Evolutionary conservation across 2,888 invertebrate species (phyloP), one percentile per base, ranked within the genome.

Genomic region (Caenorhabditis sulstoni): DNA sequence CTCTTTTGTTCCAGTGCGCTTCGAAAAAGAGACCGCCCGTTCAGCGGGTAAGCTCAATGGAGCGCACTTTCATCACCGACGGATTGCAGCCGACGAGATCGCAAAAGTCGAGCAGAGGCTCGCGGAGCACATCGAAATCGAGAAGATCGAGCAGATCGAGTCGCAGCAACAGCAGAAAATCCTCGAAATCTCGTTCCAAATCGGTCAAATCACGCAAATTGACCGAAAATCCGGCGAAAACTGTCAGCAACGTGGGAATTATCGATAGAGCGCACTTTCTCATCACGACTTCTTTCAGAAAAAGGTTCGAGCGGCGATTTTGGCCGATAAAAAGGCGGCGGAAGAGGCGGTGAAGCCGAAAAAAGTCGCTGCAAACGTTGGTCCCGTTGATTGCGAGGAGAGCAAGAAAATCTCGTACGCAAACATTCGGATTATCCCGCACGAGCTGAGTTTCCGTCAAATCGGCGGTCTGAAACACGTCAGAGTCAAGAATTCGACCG

Each of bases 381-480:
- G n/a, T 1, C 18, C 35, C 12, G 9, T 29, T 7, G 39, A 8
- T 5, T 23, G 39, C 8, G 8, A 23, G 11, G 20, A 16, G 7
- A 14, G 18, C 3, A 23, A 58, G 14, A 66, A 59, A 16, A 49
- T 67, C 5, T 67, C 73, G 1, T 79, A 75, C 22, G 14, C 71
- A 18, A 80, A 80, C 39, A 52, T 80, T 18, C 75, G 75, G 1
- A 71, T 67, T 0, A 65, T 71, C 14, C 80, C 80, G 1, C 75
- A 76, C 41, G 75, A 80, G 20, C 16, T 75, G 44, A 12, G n/a
- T 9, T 80, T 80, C 66, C 62, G 44, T 14, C 50, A 49, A n/a
- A 67, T 65, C 16, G 80, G 80, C 11, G 80, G 80, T n/a, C 47
- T 75, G 11, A 74, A 76, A 52, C 52, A 58, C 16, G 50, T 71